These are phyloP conservation scores for Scolopax mira DNA, from an alignment of 2,113 vertebrate genomes.

Conservation along the genomic window DNA sequence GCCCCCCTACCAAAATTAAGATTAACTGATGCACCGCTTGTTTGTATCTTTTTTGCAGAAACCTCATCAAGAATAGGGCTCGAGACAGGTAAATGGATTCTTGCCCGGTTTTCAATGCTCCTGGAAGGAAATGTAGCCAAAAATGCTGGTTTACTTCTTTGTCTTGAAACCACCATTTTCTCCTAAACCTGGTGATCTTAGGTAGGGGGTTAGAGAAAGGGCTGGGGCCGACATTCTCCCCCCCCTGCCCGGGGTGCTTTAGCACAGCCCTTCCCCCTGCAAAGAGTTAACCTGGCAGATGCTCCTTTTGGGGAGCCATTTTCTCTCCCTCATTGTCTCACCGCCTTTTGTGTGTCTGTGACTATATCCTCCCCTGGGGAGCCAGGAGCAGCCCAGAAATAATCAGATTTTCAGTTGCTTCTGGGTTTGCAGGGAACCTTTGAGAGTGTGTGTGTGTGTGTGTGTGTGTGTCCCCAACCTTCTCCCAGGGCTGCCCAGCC, in stretches of 20 bases:
- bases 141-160: background rate
- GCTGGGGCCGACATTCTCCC: background rate
- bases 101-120: background rate
- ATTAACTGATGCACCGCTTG: background rate
- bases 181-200: background rate
- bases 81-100: constrained; percentile 29
- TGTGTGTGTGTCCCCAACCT: no score
- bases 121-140: background rate
- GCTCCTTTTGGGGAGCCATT: constrained; percentile 36
- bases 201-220: background rate
- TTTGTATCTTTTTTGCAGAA: constrained; percentile 9
- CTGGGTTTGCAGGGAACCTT: background rate
- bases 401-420: background rate
- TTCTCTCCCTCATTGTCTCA: background rate
- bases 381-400: background rate
- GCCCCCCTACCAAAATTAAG: background rate
- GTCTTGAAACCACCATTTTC: background rate
- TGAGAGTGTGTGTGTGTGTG: background rate
- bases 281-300: background rate
- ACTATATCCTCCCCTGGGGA: background rate
- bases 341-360: background rate
- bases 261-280: background rate
- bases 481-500: background rate
- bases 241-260: background rate
- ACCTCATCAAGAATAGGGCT: constrained; percentile 40